Evolutionary conservation across 2,797 vertebrate genomes (phyloP).

Genomic region (Prunella strophiata): DNA sequence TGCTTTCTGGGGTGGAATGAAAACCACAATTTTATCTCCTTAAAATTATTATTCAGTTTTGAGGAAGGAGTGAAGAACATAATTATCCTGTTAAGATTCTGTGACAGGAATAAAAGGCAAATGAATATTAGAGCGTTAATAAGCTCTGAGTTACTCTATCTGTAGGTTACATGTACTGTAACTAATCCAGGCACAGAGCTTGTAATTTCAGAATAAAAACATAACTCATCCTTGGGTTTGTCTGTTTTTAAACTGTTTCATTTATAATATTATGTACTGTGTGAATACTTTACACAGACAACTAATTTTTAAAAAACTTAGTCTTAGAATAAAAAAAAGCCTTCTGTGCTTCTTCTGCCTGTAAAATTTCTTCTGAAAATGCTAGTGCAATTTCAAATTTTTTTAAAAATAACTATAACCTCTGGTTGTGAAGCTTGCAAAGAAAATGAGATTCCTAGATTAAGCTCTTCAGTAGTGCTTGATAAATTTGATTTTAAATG

Average conservation of each 20-base stretch:
- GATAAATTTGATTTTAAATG: not conserved
- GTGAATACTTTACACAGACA: not conserved
- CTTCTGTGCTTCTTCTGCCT: not conserved
- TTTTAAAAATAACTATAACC: not conserved
- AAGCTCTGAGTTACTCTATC: not conserved
- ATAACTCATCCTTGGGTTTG: not conserved
- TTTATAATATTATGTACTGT: not conserved
- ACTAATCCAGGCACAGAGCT: not conserved
- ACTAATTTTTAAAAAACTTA: not conserved
- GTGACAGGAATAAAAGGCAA: not conserved
- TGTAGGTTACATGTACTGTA: not conserved
- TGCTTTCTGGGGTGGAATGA: not conserved
- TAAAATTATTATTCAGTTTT: not conserved
- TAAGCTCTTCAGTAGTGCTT: not conserved
- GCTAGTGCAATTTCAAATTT: not conserved
- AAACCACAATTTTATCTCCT: not conserved
- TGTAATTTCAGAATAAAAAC: not conserved
- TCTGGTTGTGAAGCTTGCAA: not conserved
- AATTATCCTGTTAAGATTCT: slow-evolving; percentile 8
- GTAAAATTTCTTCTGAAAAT: not conserved
- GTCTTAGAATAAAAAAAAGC: not conserved
- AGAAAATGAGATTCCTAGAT: not conserved
- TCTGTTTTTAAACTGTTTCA: not conserved
- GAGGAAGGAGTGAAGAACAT: not conserved
- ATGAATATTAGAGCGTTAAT: not conserved